These are phyloP conservation scores for Dynastes tityus DNA, from an alignment of 2,888 invertebrate species.

Conservation along the genomic window DNA sequence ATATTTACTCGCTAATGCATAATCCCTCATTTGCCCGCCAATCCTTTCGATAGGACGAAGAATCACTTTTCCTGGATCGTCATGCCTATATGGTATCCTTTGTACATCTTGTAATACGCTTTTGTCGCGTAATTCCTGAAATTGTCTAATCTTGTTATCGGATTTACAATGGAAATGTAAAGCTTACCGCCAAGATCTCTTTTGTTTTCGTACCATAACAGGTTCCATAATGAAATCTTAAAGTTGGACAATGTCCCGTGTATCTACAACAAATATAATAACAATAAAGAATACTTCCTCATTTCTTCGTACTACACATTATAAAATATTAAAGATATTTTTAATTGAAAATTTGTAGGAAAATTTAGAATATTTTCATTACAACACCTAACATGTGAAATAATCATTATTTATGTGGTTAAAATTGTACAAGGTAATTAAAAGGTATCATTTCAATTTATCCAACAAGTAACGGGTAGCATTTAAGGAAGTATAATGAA, in stretches of 20 bases:
- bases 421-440: constrained; percentile 14
- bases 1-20: constrained; percentile 70
- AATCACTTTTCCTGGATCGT: constrained; percentile 70
- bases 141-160: not conserved
- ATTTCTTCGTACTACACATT: not conserved
- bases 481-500: not conserved
- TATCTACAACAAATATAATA: constrained; percentile 72
- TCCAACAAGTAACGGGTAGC: not conserved
- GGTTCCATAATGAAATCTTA: constrained; percentile 81
- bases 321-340: not conserved
- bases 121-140: constrained; percentile 70
- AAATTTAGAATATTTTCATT: not conserved
- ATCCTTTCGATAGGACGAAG: constrained; percentile 63
- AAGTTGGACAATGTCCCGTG: constrained; percentile 82
- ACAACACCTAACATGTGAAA: not conserved
- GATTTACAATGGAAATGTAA: not conserved
- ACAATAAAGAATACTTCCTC: not conserved
- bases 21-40: constrained; percentile 68
- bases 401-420: not conserved
- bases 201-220: constrained; percentile 81
- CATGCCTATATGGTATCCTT: constrained; percentile 74
- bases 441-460: constrained; percentile 30
- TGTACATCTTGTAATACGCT: constrained; percentile 71
- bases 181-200: constrained; percentile 76
- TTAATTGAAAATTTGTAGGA: no score